Base-by-base conservation (phyloP, 2,888 invertebrate species). In the Incurvaria masculella region DNA sequence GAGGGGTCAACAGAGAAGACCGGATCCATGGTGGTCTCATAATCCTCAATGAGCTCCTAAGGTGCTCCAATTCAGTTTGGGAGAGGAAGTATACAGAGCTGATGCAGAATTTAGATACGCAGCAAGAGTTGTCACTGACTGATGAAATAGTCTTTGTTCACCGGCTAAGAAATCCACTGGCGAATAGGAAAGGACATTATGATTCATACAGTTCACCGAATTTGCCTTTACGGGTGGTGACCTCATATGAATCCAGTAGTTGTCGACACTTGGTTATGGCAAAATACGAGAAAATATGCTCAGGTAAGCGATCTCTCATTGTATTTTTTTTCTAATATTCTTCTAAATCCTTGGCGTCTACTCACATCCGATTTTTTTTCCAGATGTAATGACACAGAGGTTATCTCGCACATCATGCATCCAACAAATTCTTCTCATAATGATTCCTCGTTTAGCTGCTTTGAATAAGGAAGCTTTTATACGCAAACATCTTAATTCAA, bases 401-500 rank as follows among this genome's bases (percentile, higher is more conserved):
- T 79, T 83, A 55, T 88, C 89, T 1, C 84, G 89, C 54, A 90
- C 89, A 49, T 73, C 82, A 0, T 87, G 89, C 72, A 91, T 97
- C 18, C 97, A 97, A 59, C 91, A 93, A 63, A 87, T 91, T 38
- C 72, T 99, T 8, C 81, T 97, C 51, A 84, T 88, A 47, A 84
- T 97, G 50, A 79, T 98, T 55, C 98, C 98, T 0, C 81, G 97
- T 51, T 72, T 97, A 38, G 96, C 96, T 6, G 94, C 97, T n/a
- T 95, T 97, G 59, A 89, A 94, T 63, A 87, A 85, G 48, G 85
- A 87, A 44, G 82, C 83, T 44, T 97, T 96, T 68, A 85, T 88
- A 1, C 81, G 82, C 49, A 85, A 85, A 55, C 88, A 94, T 67
- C 70, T 94, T 1, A 83, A 83, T 44, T 83, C 84, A 1, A 87